Evolutionary conservation across 2,888 invertebrate genomes (phyloP), one percentile per base, ranked within the genome.

Genomic region (Napeogenes sylphis): DNA sequence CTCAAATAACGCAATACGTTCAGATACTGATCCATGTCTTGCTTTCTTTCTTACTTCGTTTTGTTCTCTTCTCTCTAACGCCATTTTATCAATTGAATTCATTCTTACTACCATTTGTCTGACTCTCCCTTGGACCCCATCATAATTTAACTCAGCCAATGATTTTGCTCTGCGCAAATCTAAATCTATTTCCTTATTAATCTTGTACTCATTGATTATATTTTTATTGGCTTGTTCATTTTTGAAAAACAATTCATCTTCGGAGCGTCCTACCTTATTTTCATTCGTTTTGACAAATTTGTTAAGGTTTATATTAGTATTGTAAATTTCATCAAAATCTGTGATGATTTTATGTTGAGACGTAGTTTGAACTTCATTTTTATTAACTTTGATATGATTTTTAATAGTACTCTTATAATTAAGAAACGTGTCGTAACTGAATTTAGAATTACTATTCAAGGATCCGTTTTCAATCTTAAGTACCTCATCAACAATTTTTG

Each of bases 1-100:
- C 83, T 89, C 89, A 73, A 86, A 89, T 32, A 89, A 61, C 2
- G 87, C 86, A 3, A 88, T 85, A 60, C 83, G 87, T 68, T 87
- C 84, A 4, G 76, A 76, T 0, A 89, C 87, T 0, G 85, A 80
- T 38, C 78, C 73, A 65, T 78, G 81, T 38, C 76, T 76, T 0
- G 87, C 84, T 69, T 79, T 75, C 63, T 85, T 85, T 58, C 77
- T 84, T 0, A 72, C 65, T 56, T 70, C 81, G 0, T 82, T 82
- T 4, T 75, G 68, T 14, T 78, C 80, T 45, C 70, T 77, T 45
- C 74, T 81, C 6, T 73, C 74, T 35, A 58, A 45, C 42, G 74
- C 75, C 13, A 73, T 57, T 56, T 60, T 71, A 4, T 88, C 85
- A 0, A 75, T 67, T 0, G 88, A 88, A 59, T 78, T 85, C 60